Conservation (phyloP, 1,140 invertebrate species). For the Drosophila yakuba region DNA sequence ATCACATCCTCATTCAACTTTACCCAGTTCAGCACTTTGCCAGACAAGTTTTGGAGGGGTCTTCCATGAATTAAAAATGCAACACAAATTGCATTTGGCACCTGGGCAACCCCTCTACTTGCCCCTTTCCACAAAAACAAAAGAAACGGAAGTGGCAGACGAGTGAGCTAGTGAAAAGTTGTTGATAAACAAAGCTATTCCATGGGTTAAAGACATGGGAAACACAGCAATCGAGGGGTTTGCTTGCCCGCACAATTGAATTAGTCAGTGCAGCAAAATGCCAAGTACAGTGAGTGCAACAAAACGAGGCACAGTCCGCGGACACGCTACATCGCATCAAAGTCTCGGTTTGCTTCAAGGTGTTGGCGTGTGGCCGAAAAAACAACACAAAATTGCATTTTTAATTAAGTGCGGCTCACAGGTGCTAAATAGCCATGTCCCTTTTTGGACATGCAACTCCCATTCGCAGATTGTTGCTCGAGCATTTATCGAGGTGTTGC, state of each 20-base stretch:
- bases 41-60: slow-evolving; percentile 13
- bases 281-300: slow-evolving; percentile 41
- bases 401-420: slow-evolving; percentile 66
- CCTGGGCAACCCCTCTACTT: slow-evolving; percentile 39
- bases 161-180: slow-evolving; percentile 64
- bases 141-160: slow-evolving; percentile 49
- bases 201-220: neutral
- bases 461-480: slow-evolving; percentile 16
- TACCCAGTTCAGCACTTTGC: slow-evolving; percentile 29
- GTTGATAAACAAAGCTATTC: slow-evolving; percentile 71
- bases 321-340: slow-evolving; percentile 48
- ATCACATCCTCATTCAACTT: slow-evolving; percentile 52
- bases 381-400: slow-evolving; percentile 55
- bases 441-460: slow-evolving; percentile 56
- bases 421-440: slow-evolving; percentile 68
- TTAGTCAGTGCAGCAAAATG: slow-evolving; percentile 66
- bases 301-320: slow-evolving; percentile 46
- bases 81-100: slow-evolving; percentile 82
- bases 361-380: slow-evolving; percentile 60
- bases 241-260: slow-evolving; percentile 63
- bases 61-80: slow-evolving; percentile 71
- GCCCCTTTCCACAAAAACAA: neutral
- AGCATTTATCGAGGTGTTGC: slow-evolving; percentile 31
- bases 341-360: slow-evolving; percentile 27
- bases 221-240: neutral